Base-by-base conservation (phyloP, 2,888 invertebrate species). In the Amitus sp. region DNA sequence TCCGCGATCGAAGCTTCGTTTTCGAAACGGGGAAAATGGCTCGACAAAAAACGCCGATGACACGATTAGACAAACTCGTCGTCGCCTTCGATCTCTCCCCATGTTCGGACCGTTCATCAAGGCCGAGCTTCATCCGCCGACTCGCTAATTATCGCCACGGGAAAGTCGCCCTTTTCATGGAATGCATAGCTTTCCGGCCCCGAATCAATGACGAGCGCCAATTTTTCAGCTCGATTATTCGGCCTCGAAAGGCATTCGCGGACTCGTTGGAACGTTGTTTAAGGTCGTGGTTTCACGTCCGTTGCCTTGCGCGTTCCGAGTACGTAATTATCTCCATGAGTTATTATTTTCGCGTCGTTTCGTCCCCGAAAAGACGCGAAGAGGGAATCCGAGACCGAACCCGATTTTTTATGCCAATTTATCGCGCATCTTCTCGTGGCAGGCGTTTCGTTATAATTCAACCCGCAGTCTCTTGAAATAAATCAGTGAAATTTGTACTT, bases 71-170 rank as follows among this genome's bases (percentile, higher is more conserved):
- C 67, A 51, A 66, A 74, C 71, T 58, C 65, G 76, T 75, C 73
- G 73, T 73, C 65, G 76, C 74, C 73, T 73, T 73, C 77, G 77
- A 79, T 79, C 78, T 79, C 79, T 79, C 79, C 73, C 79, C 79
- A 78, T 79, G 78, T 79, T 79, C 69, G 78, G 78, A 70, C 64
- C 42, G 42, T 43, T 39, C 56, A 55, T 56, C 62, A 62, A 62
- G 62, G 62, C 61, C 61, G 52, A 10, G 39, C 20, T 43, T 43
- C 43, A 19, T 17, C 12, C 50, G 37, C 34, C 57, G 56, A 56
- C 61, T 52, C 51, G 52, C 55, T 61, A 61, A 61, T 61, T 61
- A 56, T 37, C 47, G 10, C 40, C 45, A 47, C 51, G 52, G 61
- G 37, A 61, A 55, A 61, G 61, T 61, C 40, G 43, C 51, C 61